phyloP scores from a whole-genome alignment of 2,797 vertebrate species.

The Xenops minutus region DNA sequence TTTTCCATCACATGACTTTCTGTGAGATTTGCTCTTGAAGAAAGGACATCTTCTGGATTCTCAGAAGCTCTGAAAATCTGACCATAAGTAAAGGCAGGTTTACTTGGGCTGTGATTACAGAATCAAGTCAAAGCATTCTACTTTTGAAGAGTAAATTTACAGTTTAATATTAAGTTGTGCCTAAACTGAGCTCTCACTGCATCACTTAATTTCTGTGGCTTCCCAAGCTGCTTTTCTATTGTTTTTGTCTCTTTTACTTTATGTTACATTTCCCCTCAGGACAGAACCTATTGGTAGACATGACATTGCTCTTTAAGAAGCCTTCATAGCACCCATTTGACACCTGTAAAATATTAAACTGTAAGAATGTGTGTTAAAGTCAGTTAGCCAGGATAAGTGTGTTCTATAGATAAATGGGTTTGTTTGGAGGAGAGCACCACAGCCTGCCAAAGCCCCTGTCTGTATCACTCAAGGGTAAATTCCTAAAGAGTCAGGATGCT shows the following conservation, averaged over 20 bases:
- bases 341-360: slow-evolving; percentile 61
- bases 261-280: not conserved
- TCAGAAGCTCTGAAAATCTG: not conserved
- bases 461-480: slow-evolving; percentile 5
- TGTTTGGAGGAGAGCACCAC: not conserved
- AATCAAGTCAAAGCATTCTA: not conserved
- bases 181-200: not conserved
- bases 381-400: slow-evolving; percentile 15
- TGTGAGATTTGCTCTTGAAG: not conserved
- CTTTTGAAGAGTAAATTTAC: not conserved
- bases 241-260: not conserved
- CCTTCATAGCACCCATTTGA: not conserved
- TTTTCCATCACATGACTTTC: not conserved
- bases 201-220: not conserved
- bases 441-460: not conserved
- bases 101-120: not conserved
- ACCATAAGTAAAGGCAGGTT: not conserved
- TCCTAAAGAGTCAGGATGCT: slow-evolving; percentile 39
- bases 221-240: not conserved
- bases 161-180: not conserved
- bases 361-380: slow-evolving; percentile 21
- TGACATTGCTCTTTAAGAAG: not conserved
- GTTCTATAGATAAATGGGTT: slow-evolving; percentile 38
- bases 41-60: not conserved
- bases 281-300: not conserved